Evolutionary conservation across 2,113 vertebrate species (phyloP).

Genomic region (Oryzias curvinotus): DNA sequence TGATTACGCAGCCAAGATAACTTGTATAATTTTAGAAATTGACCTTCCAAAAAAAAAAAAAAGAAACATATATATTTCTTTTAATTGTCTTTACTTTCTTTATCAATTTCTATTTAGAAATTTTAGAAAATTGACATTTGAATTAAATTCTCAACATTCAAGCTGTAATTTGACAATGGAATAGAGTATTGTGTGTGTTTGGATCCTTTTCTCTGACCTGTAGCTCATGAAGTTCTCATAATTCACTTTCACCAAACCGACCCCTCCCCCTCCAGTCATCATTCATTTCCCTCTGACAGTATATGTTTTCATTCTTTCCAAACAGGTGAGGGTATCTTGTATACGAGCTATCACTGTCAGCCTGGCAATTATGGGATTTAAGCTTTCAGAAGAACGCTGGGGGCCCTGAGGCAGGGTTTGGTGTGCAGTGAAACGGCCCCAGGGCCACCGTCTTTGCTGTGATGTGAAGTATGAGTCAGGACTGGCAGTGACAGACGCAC

Average conservation of each 20-base stretch:
- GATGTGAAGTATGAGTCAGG: slow-evolving; percentile 71
- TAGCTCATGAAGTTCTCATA: slow-evolving; percentile 11
- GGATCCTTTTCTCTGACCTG: too few relatives aligned
- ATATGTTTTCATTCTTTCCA: slow-evolving; percentile 81
- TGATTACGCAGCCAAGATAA: too few relatives aligned
- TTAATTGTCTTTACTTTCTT: too few relatives aligned
- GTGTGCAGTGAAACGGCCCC: slow-evolving; percentile 48
- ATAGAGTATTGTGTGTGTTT: too few relatives aligned
- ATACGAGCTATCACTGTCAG: slow-evolving; percentile 78
- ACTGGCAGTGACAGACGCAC: slow-evolving; percentile 62
- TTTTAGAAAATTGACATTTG: too few relatives aligned
- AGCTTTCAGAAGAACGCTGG: slow-evolving; percentile 65
- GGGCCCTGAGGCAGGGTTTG: slow-evolving; percentile 54
- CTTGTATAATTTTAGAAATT: too few relatives aligned
- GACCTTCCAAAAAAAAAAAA: too few relatives aligned
- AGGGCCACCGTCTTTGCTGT: slow-evolving; percentile 42
- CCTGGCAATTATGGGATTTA: slow-evolving; percentile 82
- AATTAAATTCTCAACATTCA: too few relatives aligned
- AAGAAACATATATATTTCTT: too few relatives aligned
- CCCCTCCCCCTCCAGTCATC: slow-evolving; percentile 45
- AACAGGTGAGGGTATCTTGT: slow-evolving; percentile 74
- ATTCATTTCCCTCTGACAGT: slow-evolving; percentile 61
- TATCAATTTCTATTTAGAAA: too few relatives aligned
- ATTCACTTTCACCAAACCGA: slow-evolving; percentile 42
- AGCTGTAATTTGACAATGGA: too few relatives aligned